Base-by-base conservation (phyloP, 2,888 invertebrate genomes). In the Eristalis tenax region DNA sequence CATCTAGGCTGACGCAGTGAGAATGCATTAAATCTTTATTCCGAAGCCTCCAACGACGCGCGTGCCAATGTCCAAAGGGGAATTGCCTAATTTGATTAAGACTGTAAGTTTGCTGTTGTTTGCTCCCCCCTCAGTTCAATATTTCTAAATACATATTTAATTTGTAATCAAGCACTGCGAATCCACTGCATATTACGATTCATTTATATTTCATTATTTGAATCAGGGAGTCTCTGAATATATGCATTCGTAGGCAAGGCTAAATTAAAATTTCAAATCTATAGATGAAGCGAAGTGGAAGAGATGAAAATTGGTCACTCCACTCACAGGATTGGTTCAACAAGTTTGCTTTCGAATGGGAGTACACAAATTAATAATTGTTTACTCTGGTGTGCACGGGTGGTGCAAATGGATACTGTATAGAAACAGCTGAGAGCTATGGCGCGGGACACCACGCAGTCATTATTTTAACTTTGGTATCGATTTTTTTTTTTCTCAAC, bases 151-250 rank as follows among this genome's bases (percentile, higher is more conserved):
- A 26, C 26, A 26, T 26, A 82, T 85, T 85, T 85, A 85, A 85
- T 85, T 85, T 77, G 76, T 69, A 85, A 85, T 85, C 77, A 82
- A 77, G 71, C 84, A 61, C 65, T 8, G 69, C 32, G 18, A 81
- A 69, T 75, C 57, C 73, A 61, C 50, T 70, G 26, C 71, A 65
- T 56, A 57, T 65, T 28, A 38, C 18, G 26, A 71, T 80, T 23
- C 64, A 84, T 84, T 71, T 28, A 80, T 84, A 71, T 71, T 84
- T 76, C 8, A 84, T 75, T 56, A 18, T 57, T 65, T 40, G 26
- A 59, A 83, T 74, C 70, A 50, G 59, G 43, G 26, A 77, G 71
- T 40, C 11, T 57, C 35, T 71, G 63, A n/a, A 71, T 63, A 71
- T 38, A 35, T 79, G 64, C 38, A 68, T 73, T 64, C 50, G 61